phyloP scores from a whole-genome alignment of 2,113 vertebrate genomes.

The Chunga burmeisteri region DNA sequence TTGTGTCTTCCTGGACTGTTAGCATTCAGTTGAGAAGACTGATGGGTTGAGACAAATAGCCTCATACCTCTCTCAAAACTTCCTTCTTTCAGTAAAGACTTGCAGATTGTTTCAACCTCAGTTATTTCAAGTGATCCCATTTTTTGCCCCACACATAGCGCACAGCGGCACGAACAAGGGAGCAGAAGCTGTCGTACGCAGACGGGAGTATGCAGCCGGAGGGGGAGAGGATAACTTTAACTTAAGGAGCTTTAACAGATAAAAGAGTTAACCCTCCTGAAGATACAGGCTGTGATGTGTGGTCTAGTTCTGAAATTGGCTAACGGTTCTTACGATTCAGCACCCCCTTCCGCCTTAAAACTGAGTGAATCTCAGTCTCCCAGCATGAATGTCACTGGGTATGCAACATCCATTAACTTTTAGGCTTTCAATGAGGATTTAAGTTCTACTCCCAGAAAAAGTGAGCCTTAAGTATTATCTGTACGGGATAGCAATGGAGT shows the following conservation, averaged over 20 bases:
- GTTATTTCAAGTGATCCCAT: neutral
- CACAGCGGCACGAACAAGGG: accelerated
- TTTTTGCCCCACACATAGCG: neutral
- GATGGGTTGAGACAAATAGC: no score
- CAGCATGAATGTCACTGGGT: neutral
- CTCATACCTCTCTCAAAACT: no score
- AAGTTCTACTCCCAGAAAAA: neutral
- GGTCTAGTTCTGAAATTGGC: neutral
- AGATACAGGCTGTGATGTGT: neutral
- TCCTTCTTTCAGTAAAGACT: neutral
- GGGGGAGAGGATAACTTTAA: neutral
- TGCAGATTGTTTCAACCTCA: accelerated
- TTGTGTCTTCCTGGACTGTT: neutral
- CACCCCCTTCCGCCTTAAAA: neutral
- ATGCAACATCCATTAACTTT: no score
- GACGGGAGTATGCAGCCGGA: neutral
- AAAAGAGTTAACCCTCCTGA: neutral
- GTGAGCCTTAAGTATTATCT: no score
- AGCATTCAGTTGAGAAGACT: accelerated
- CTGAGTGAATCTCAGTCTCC: neutral
- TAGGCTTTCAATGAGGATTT: neutral
- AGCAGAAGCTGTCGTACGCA: neutral
- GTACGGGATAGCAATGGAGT: neutral
- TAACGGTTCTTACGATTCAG: neutral
- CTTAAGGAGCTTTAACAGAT: neutral